These are phyloP conservation scores for Uropetala carovei DNA, from an alignment of 2,888 invertebrate species.

Conservation along the genomic window DNA sequence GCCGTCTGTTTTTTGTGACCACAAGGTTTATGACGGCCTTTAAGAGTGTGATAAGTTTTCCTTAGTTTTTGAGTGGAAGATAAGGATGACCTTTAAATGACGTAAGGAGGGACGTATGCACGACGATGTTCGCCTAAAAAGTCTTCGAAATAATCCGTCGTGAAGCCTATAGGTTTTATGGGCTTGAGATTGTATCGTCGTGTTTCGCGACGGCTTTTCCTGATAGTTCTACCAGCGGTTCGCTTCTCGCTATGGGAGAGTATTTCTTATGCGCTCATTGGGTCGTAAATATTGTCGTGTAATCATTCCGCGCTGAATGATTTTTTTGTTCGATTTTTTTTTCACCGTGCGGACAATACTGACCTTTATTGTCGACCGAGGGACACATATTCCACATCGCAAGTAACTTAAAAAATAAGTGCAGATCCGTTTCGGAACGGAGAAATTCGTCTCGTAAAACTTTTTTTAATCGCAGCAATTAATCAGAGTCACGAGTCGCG, in stretches of 20 bases:
- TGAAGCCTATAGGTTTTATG: background rate
- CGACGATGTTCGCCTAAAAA: background rate
- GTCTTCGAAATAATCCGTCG: background rate
- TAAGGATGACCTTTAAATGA: background rate
- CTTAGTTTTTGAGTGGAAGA: background rate
- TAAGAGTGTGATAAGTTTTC: background rate
- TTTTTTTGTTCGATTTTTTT: too few species aligned
- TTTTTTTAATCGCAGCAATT: background rate
- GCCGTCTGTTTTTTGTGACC: background rate
- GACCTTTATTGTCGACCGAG: too few species aligned
- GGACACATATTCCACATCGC: too few species aligned
- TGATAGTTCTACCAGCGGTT: background rate
- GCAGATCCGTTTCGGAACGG: too few species aligned
- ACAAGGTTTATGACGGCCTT: background rate
- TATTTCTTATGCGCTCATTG: too few species aligned
- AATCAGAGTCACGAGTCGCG: slow-evolving; percentile 1
- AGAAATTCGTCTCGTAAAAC: background rate
- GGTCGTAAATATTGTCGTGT: too few species aligned
- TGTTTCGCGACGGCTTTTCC: background rate
- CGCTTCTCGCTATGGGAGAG: background rate
- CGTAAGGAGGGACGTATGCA: background rate
- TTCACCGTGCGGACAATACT: too few species aligned
- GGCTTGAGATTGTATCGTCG: background rate
- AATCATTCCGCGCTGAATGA: too few species aligned
- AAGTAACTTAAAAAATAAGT: too few species aligned